Base-by-base conservation (phyloP, 2,797 vertebrate genomes). In the Galagoides demidoff region DNA sequence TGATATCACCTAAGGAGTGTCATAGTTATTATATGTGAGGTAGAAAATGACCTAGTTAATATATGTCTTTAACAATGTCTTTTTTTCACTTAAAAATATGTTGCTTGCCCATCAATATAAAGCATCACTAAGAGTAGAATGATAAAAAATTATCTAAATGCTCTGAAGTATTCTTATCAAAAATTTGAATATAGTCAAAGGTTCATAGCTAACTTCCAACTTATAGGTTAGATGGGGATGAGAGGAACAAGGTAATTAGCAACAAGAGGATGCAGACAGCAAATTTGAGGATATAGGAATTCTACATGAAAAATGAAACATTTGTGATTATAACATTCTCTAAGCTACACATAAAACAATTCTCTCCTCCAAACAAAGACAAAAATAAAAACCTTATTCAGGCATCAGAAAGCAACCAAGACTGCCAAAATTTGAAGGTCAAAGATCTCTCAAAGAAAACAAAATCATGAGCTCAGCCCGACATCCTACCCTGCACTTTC, bases 1-100 rank as follows among this genome's bases (percentile, higher is more conserved):
- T 23, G 9, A 73, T 2, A 37, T 11, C 10, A 23, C 16, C 14
- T 11, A 8, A 49, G 39, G 20, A 66, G 19, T 20, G 29, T 29
- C 43, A 5, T 37, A 5, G 37, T n/a, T 29, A 17, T 13, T 6
- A 2, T 4, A 20, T 0, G 1, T n/a, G 29, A 85, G 10, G 27
- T 20, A 37, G 5, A 64, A 71, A 59, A n/a, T 3, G 5, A 37
- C 39, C 11, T 5, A 1, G 2, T 11, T 1, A 31, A 10, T 10
- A 19, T 37, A 1, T 1, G n/a, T 66, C 55, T 34, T 74, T 23
- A 74, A 66, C 68, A 39, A 55, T 7, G 31, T 8, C 49, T 52
- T 83, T 73, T 20, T 85, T 82, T 43, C 49, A 52, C 34, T 63
- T 61, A 25, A 77, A 64, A 88, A 10, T 20, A 23, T 2, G 74